Percentiles rank a stretch among this genome's conserved stretches.
phyloP scores from a whole-genome alignment of 2,797 vertebrate species.

The Typhlichthys eigenmanni region DNA sequence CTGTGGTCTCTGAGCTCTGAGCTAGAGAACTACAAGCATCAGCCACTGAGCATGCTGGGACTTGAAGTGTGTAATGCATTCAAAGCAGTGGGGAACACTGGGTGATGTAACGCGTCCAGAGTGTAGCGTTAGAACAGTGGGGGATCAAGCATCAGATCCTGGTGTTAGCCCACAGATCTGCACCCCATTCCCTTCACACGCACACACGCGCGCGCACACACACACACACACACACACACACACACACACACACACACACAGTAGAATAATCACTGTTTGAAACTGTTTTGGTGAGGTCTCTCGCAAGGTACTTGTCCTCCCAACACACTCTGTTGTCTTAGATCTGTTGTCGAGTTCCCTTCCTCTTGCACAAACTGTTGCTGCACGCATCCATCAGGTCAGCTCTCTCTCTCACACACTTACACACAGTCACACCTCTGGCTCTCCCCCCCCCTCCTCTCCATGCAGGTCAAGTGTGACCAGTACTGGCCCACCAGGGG shows the following conservation, averaged over 20 bases:
- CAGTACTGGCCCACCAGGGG: slow-evolving; percentile 98
- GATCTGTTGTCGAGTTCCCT: too few species aligned
- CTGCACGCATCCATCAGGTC: slow-evolving; percentile 4
- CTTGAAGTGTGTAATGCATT: slow-evolving; percentile 42
- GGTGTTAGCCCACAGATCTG: background rate
- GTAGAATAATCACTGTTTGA: background rate
- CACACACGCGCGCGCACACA: slow-evolving; percentile 6
- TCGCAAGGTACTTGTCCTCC: too few species aligned
- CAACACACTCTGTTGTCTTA: too few species aligned
- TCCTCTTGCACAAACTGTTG: slow-evolving; percentile 3
- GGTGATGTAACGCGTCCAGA: slow-evolving; percentile 9
- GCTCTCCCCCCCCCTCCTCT: slow-evolving; percentile 26
- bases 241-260: slow-evolving; percentile 11
- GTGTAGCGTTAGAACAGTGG: slow-evolving; percentile 19
- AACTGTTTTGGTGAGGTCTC: too few species aligned
- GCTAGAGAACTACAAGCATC: slow-evolving; percentile 67
- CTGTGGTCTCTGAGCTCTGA: slow-evolving; percentile 56
- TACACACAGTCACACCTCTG: background rate
- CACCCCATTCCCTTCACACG: slow-evolving; percentile 4
- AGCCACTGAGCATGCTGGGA: slow-evolving; percentile 45
- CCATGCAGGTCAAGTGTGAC: slow-evolving; percentile 92
- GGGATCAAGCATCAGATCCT: slow-evolving; percentile 29
- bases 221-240: slow-evolving; percentile 22
- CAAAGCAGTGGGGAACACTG: slow-evolving; percentile 20
- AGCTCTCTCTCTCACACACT: slow-evolving; percentile 19